A percentile compares a stretch with the other conserved stretches of the same genome.
Conservation (phyloP, 1,140 invertebrate genomes). For the Polypedilum pembai region DNA sequence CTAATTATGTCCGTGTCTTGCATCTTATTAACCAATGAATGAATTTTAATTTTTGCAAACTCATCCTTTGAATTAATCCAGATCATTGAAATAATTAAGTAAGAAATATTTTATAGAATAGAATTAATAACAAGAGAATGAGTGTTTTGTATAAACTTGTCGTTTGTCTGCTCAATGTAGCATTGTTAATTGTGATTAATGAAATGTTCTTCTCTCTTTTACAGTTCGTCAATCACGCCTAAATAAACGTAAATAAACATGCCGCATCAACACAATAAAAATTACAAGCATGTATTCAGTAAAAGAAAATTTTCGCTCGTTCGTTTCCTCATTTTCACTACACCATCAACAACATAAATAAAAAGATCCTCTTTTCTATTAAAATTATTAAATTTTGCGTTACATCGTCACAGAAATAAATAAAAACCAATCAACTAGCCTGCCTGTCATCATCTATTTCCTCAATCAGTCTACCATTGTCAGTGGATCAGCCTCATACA, state of each 20-base stretch:
- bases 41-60: too few species aligned
- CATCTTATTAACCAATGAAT: too few species aligned
- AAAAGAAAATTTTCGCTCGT: neutral
- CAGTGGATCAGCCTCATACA: neutral
- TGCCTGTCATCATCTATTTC: constrained; percentile 1
- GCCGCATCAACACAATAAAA: constrained; percentile 3
- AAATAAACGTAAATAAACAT: constrained; percentile 43
- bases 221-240: constrained; percentile 44
- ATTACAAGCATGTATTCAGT: neutral
- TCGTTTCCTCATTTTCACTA: neutral
- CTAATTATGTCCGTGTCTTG: too few species aligned
- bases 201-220: constrained; percentile 35
- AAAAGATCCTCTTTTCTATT: too few species aligned
- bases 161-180: constrained; percentile 33
- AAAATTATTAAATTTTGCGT: too few species aligned
- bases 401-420: neutral
- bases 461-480: constrained; percentile 8
- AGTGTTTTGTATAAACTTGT: constrained; percentile 33
- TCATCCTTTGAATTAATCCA: too few species aligned
- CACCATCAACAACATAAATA: neutral
- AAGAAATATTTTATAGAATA: neutral
- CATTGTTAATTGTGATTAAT: constrained; percentile 29
- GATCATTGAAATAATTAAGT: neutral
- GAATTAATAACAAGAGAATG: constrained; percentile 33
- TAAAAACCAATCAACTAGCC: neutral